Evolutionary conservation across 1,140 invertebrate species (phyloP).

Genomic region (Microplitis demolitor): DNA sequence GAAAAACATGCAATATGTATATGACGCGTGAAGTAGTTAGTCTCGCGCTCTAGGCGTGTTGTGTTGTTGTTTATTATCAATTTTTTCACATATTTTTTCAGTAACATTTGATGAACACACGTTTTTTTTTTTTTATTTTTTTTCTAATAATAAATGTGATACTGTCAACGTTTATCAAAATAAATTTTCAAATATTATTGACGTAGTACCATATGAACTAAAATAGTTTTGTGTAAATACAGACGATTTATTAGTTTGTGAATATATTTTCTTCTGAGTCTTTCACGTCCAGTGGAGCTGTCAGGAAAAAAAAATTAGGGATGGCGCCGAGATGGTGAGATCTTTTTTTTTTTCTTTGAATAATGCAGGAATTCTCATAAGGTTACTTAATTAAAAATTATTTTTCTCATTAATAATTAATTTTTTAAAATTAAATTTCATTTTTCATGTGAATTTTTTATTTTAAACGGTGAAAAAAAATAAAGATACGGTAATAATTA

Average conservation of each 20-base stretch:
- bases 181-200: no score
- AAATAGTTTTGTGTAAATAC: no score
- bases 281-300: neutral
- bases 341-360: neutral
- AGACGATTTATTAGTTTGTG: no score
- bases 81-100: neutral
- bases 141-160: no score
- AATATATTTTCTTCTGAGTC: neutral
- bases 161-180: no score
- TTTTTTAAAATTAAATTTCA: no score
- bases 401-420: no score
- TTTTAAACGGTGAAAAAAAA: no score
- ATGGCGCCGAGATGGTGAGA: constrained; percentile 14
- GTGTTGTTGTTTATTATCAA: neutral
- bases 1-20: neutral
- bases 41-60: constrained; percentile 6
- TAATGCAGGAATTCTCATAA: neutral
- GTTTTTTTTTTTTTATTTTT: neutral
- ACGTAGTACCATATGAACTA: no score
- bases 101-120: neutral
- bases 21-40: neutral
- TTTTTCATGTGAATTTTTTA: no score
- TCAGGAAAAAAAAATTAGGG: neutral
- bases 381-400: no score
- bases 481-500: no score